phyloP scores from a whole-genome alignment of 1,140 invertebrate genomes.

The Venustaconcha ellipsiformis region DNA sequence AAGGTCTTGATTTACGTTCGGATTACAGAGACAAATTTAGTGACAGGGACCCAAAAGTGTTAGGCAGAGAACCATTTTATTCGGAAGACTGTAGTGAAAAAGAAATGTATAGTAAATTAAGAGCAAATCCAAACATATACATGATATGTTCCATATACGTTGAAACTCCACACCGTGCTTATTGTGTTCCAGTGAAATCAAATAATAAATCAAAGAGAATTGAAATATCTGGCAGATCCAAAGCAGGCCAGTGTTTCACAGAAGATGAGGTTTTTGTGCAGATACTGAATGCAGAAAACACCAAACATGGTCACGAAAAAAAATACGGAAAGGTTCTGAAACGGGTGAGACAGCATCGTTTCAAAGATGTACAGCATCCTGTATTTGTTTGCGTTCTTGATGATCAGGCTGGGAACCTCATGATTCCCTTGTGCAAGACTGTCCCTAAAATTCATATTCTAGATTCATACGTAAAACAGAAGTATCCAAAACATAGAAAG shows the following conservation, averaged over 20 bases:
- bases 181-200: conserved; percentile 34
- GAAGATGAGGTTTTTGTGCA: conserved; percentile 61
- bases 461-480: conserved; percentile 17
- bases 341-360: conserved; percentile 33
- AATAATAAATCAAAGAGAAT: conserved; percentile 29
- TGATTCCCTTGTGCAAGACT: conserved; percentile 56
- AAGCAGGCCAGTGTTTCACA: conserved; percentile 52
- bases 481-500: conserved; percentile 5
- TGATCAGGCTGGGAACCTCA: conserved; percentile 42
- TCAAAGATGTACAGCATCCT: conserved; percentile 34
- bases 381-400: conserved; percentile 56
- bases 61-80: conserved; percentile 12
- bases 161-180: conserved; percentile 40
- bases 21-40: conserved; percentile 10
- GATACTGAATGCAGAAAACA: conserved; percentile 32
- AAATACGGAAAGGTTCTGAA: conserved; percentile 49
- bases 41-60: background rate
- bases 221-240: conserved; percentile 52
- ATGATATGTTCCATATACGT: conserved; percentile 43
- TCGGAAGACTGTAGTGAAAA: conserved; percentile 4
- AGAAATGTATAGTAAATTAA: conserved; percentile 7
- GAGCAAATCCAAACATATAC: conserved; percentile 32
- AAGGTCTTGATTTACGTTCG: conserved; percentile 8
- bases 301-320: conserved; percentile 14
- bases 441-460: conserved; percentile 58